Percentiles rank a stretch among this genome's conserved stretches.
phyloP scores from a whole-genome alignment of 2,888 invertebrate genomes.

The Lithophane semibrunnea region DNA sequence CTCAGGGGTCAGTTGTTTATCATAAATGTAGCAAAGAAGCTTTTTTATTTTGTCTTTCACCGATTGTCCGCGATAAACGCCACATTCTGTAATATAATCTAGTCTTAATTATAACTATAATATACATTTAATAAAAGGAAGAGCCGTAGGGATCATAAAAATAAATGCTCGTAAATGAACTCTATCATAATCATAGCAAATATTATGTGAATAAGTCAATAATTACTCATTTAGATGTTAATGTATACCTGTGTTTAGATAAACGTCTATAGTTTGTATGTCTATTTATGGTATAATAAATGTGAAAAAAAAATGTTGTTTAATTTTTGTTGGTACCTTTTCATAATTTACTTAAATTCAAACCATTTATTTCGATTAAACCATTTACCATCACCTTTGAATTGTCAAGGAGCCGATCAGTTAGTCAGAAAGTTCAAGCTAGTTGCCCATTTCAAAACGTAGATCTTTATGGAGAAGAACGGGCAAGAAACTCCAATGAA shows the following conservation, averaged over 20 bases:
- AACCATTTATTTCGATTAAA: neutral
- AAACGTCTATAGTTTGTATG: neutral
- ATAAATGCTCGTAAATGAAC: neutral
- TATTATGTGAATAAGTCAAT: slow-evolving; percentile 12
- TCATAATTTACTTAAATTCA: neutral
- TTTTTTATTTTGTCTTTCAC: no score
- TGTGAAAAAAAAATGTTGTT: neutral
- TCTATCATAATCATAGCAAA: no score
- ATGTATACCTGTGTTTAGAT: neutral
- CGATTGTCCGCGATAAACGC: neutral
- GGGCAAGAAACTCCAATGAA: no score
- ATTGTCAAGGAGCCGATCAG: no score
- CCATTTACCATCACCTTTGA: no score
- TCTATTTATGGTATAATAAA: slow-evolving; percentile 10
- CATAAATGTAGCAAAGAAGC: no score
- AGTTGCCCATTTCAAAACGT: neutral
- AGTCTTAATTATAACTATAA: neutral
- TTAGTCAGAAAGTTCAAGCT: no score
- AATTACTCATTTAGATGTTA: neutral
- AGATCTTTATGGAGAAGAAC: no score
- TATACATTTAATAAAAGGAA: neutral
- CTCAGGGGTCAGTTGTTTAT: no score
- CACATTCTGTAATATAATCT: neutral
- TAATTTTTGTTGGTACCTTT: neutral
- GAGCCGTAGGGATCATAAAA: neutral